Base-by-base conservation (phyloP, 2,113 vertebrate species). In the Sebastes schlegelii region DNA sequence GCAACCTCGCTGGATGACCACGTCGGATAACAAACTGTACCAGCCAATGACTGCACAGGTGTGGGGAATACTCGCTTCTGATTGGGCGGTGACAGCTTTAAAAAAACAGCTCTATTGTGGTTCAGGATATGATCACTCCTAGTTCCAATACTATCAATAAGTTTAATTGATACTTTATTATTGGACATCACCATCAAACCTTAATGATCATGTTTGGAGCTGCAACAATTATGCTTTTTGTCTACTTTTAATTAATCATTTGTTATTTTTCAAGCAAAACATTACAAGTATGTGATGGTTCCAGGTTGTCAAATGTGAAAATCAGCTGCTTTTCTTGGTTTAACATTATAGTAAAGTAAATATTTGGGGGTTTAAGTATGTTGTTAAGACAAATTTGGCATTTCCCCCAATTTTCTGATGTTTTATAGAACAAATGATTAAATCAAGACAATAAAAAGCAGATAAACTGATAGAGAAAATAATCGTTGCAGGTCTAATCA, bases 1-100 rank as follows among this genome's bases (percentile, higher is more conserved):
- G 84, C 66, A 75, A 84, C 62, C 64, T 92, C 86, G 71, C 85
- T 62, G 89, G 93, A 58, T 92, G 72, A 65, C 95, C 94, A 94
- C 88, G 86, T 92, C 90, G 81, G 86, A 5, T 26, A 4, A 52
- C 0, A 52, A 5, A 42, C 16, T 11, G 17, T 16, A 2, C 1
- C 4, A 2, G 19, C 21, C 26, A 34, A 48, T 17, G 5, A 55
- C 1, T 0, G 49, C 23, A n/a, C 49, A 40, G 67, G 8, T 43
- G 45, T 48, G 13, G 21, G 21, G 13, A 23, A 26, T 49, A 5
- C n/a, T 8, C 5, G 1, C 23, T 54, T 54, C 8, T 19, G 67
- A 40, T n/a, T 16, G 16, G 49, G 4, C 11, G 6, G 11, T 2
- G n/a, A 14, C 6, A 0, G n/a, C 7, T 48, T 66, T 48, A 3